A percentile compares a stretch with the other conserved stretches of the same genome.
Evolutionary conservation across 2,888 invertebrate species (phyloP).

Genomic region (Acleris emargana): DNA sequence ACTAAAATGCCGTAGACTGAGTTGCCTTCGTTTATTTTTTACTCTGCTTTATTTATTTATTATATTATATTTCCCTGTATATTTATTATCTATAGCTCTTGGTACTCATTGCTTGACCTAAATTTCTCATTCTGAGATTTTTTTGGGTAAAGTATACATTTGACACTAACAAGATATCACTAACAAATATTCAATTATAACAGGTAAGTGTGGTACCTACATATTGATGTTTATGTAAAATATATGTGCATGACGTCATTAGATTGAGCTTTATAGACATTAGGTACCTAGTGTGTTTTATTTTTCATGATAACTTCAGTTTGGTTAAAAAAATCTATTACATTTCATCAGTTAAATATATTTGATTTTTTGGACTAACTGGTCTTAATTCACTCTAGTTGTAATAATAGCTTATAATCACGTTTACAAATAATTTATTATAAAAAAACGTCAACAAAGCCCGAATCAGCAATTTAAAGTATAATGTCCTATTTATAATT

Average conservation of each 20-base stretch:
- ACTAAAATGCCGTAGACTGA: slow-evolving; percentile 59
- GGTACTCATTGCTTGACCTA: slow-evolving; percentile 19
- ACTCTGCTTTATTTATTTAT: slow-evolving; percentile 29
- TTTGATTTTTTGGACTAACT: no score
- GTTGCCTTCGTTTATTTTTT: slow-evolving; percentile 41
- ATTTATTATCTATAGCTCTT: slow-evolving; percentile 27
- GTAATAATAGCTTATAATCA: no score
- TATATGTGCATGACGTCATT: slow-evolving; percentile 2
- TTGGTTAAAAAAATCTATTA: no score
- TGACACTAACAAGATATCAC: slow-evolving; percentile 25
- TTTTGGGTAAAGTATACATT: slow-evolving; percentile 14
- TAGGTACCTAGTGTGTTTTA: background rate
- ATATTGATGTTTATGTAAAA: background rate
- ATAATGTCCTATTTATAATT: background rate
- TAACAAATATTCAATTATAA: slow-evolving; percentile 13
- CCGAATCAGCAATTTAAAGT: background rate
- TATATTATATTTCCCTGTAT: slow-evolving; percentile 21
- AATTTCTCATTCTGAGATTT: slow-evolving; percentile 5
- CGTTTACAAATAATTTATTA: no score
- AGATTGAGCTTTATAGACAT: background rate
- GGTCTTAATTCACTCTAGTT: no score
- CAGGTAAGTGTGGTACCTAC: slow-evolving; percentile 31
- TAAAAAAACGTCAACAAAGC: no score
- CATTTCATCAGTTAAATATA: no score
- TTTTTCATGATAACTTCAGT: no score